These are phyloP conservation scores for Brachionus koreanus DNA, from an alignment of 1,140 invertebrate species.

Conservation along the genomic window DNA sequence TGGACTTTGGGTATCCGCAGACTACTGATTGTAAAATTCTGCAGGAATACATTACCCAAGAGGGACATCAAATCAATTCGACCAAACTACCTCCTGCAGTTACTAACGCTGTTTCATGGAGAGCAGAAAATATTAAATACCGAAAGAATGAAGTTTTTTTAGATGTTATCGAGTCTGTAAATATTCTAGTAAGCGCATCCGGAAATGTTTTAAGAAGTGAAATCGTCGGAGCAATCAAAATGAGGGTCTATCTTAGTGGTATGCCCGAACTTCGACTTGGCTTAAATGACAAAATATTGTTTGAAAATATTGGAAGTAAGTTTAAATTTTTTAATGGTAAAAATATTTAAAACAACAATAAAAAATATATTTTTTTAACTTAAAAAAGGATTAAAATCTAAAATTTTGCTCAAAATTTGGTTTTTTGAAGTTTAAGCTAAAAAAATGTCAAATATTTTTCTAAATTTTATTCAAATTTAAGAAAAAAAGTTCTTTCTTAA, in stretches of 20 bases:
- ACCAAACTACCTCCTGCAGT: conserved; percentile 96
- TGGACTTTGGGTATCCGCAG: conserved; percentile 99
- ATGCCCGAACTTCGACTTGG: conserved; percentile 98
- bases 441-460: no score
- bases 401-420: neutral
- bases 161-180: conserved; percentile 98
- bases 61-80: conserved; percentile 95
- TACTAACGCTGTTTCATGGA: conserved; percentile 98
- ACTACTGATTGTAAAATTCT: conserved; percentile 98
- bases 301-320: conserved; percentile 87
- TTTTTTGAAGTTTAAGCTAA: no score
- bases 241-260: conserved; percentile 97
- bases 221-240: conserved; percentile 97
- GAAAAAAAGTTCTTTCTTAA: no score
- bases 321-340: conserved; percentile 46
- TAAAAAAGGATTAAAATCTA: no score
- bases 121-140: conserved; percentile 97
- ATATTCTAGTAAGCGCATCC: conserved; percentile 89
- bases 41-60: conserved; percentile 94
- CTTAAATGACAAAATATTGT: conserved; percentile 96
- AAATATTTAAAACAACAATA: no score
- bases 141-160: conserved; percentile 99
- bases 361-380: no score
- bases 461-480: no score
- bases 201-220: conserved; percentile 95